These are phyloP conservation scores for Lochmaea crataegi DNA, from an alignment of 2,888 invertebrate genomes.

Conservation along the genomic window DNA sequence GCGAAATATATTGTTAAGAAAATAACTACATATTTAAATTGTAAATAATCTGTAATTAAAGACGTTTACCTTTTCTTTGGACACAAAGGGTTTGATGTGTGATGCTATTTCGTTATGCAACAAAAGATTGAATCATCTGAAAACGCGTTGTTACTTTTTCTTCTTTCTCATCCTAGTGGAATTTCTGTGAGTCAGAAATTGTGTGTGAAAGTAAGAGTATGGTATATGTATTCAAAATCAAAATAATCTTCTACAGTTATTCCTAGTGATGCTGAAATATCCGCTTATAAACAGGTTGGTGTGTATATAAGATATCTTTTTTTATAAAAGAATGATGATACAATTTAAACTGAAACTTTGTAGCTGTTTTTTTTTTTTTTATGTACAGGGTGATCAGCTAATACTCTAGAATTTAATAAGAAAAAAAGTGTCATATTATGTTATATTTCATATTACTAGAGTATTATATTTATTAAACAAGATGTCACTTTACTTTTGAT, in stretches of 20 bases:
- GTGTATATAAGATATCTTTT: too few relatives aligned
- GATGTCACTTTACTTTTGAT: too few relatives aligned
- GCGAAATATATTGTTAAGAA: background rate
- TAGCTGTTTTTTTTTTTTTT: too few relatives aligned
- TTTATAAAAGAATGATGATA: too few relatives aligned
- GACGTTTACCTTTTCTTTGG: background rate
- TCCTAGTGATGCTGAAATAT: background rate
- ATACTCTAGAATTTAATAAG: too few relatives aligned
- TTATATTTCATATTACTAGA: too few relatives aligned
- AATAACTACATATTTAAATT: slow-evolving; percentile 1
- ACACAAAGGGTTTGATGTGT: background rate
- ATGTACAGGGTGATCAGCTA: too few relatives aligned
- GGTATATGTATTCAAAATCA: background rate
- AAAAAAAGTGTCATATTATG: too few relatives aligned
- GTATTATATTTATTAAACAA: too few relatives aligned
- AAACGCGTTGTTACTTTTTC: background rate
- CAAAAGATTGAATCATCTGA: slow-evolving; percentile 3
- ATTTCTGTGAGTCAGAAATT: slow-evolving; percentile 15
- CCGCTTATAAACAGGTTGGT: background rate
- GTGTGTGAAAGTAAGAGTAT: background rate
- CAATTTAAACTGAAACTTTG: too few relatives aligned
- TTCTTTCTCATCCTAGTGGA: slow-evolving; percentile 7
- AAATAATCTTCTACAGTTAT: background rate
- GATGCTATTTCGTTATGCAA: slow-evolving; percentile 3
- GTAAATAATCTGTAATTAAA: background rate